Base-by-base conservation (phyloP, 2,888 invertebrate species). In the Tortricodes alternella region DNA sequence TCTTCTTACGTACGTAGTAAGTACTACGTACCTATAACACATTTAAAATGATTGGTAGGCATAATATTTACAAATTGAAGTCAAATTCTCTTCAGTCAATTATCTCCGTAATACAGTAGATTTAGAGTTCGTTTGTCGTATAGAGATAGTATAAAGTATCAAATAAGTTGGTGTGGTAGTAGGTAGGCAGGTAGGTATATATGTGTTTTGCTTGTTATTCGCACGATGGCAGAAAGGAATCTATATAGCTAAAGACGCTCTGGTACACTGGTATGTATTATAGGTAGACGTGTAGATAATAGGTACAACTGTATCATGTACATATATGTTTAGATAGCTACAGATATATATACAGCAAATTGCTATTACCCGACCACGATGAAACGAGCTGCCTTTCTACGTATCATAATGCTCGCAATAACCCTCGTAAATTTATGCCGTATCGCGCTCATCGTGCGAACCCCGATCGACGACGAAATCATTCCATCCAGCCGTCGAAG, bases 401-500 rank as follows among this genome's bases (percentile, higher is more conserved):
- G 65, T 67, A 67, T 66, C 68, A 66, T 63, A 71, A 63, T 64
- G 64, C 61, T 62, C 61, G 61, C 51, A 64, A 69, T 63, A 73
- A 70, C 64, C 83, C 73, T 76, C 75, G 76, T 71, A 62, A 76
- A 74, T 80, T 74, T 70, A 78, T 69, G 67, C 70, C 63, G 68
- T 83, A 78, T 76, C 65, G 71, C 79, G 78, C 79, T 82, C 83
- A 85, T 82, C 85, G 85, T 89, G 89, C 67, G 75, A 75, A 75
- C 75, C 76, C 76, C 76, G 83, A 82, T 82, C 89, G 88, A 86
- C 89, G 89, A 88, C 88, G 84, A 90, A 89, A 88, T 89, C 88
- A 89, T 90, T 90, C 89, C 89, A 90, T 89, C 89, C 89, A 89
- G 89, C 88, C 89, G 89, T 90, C 88, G 89, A 87, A 88, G 89